Evolutionary conservation across 1,140 invertebrate species (phyloP).

Genomic region (Gonioctena quinquepunctata): DNA sequence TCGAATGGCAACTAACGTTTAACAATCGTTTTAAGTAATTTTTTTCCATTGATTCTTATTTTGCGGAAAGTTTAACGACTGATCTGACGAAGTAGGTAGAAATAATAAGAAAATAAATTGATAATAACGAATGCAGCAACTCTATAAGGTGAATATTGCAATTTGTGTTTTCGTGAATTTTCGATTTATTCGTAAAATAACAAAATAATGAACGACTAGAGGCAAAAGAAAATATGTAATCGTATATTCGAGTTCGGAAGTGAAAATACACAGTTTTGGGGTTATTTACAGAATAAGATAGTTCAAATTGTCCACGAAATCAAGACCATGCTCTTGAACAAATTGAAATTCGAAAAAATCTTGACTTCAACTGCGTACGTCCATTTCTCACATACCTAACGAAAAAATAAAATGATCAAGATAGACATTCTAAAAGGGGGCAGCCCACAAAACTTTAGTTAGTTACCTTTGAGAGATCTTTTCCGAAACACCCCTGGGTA

Average conservation of each 20-base stretch:
- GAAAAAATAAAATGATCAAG: conserved; percentile 39
- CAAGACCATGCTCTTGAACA: neutral
- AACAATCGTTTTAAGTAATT: conserved; percentile 16
- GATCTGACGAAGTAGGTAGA: conserved; percentile 44
- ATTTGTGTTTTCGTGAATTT: conserved; percentile 53
- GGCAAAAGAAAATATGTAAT: conserved; percentile 43
- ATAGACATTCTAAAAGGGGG: conserved; percentile 55
- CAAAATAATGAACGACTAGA: conserved; percentile 50
- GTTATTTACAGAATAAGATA: conserved; percentile 1
- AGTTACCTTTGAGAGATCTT: conserved; percentile 88
- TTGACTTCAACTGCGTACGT: conserved; percentile 38
- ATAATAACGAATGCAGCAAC: conserved; percentile 55
- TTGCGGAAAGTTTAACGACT: conserved; percentile 40
- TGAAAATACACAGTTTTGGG: conserved; percentile 44
- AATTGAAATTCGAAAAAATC: no score
- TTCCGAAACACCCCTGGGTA: conserved; percentile 85
- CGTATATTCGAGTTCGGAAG: conserved; percentile 33
- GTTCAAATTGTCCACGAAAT: neutral
- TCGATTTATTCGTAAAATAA: conserved; percentile 40
- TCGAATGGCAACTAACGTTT: conserved; percentile 65
- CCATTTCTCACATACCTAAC: conserved; percentile 47
- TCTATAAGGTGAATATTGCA: conserved; percentile 56
- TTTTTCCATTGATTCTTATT: conserved; percentile 21
- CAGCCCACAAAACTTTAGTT: conserved; percentile 56
- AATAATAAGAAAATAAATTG: no score